phyloP scores from a whole-genome alignment of 2,113 vertebrate genomes.

The Hippocampus comes region DNA sequence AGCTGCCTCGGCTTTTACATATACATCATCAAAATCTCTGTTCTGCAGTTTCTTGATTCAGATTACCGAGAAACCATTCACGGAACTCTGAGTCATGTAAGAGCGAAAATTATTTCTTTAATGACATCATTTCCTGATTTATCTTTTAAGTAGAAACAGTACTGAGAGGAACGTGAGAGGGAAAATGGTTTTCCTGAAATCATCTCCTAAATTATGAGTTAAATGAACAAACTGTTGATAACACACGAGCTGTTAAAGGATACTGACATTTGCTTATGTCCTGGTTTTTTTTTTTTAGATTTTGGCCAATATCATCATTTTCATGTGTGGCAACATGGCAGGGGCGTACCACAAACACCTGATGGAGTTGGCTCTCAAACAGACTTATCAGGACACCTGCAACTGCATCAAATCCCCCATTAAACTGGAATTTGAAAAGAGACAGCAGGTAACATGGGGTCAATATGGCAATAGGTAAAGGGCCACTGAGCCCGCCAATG shows the following conservation, averaged over 20 bases:
- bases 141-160: neutral
- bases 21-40: neutral
- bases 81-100: neutral
- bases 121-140: neutral
- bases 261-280: slow-evolving; percentile 13
- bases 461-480: neutral
- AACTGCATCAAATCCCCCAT: slow-evolving; percentile 98
- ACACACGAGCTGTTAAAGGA: neutral
- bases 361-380: slow-evolving; percentile 92
- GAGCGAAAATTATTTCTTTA: neutral
- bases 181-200: neutral
- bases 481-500: neutral
- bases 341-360: slow-evolving; percentile 96
- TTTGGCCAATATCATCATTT: slow-evolving; percentile 93
- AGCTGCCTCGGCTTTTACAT: neutral
- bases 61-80: neutral
- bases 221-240: neutral
- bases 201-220: neutral
- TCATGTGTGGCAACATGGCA: slow-evolving; percentile 93
- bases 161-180: neutral
- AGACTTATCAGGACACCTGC: slow-evolving; percentile 94
- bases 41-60: neutral
- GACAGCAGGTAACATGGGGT: slow-evolving; percentile 82
- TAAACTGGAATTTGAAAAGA: slow-evolving; percentile 96
- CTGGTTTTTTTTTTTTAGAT: slow-evolving; percentile 70